Conservation (phyloP, 2,797 vertebrate species). For the Notolepis coatsorum region DNA sequence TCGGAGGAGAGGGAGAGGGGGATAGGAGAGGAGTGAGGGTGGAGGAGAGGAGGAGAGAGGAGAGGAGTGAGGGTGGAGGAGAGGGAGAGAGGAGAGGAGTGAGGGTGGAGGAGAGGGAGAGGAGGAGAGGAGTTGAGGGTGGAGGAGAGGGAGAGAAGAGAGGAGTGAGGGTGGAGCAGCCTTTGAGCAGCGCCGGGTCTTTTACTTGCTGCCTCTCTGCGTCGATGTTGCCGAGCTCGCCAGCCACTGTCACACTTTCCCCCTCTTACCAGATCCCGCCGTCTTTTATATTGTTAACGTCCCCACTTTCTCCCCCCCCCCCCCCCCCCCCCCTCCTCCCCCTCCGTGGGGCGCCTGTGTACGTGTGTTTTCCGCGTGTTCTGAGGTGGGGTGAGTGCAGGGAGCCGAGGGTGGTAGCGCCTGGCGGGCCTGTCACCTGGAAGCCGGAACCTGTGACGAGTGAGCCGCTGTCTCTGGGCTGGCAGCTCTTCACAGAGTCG, state of each 20-base stretch:
- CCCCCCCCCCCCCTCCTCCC: constrained; percentile 69
- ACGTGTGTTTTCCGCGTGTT: constrained; percentile 30
- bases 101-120: constrained; percentile 79
- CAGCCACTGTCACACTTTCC: constrained; percentile 51
- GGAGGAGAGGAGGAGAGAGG: constrained; percentile 37
- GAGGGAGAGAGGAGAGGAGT: no score
- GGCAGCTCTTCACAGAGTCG: constrained; percentile 60
- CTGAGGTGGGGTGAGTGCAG: constrained; percentile 66
- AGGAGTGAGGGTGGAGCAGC: constrained; percentile 76
- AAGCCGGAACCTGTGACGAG: constrained; percentile 75
- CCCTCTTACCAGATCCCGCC: constrained; percentile 66
- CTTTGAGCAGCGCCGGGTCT: constrained; percentile 82
- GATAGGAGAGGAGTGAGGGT: constrained; percentile 61
- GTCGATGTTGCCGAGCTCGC: constrained; percentile 69
- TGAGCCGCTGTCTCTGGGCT: constrained; percentile 58
- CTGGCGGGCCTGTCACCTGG: constrained; percentile 79
- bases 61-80: no score
- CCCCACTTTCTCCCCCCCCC: constrained; percentile 70
- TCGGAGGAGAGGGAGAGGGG: constrained; percentile 37
- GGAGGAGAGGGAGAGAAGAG: no score
- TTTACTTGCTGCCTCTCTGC: constrained; percentile 75
- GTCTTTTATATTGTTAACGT: constrained; percentile 69
- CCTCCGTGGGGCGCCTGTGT: constrained; percentile 37
- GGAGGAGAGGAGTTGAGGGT: no score
- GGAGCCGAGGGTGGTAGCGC: constrained; percentile 74